These are phyloP conservation scores for Adelognathus sp. DNA, from an alignment of 2,888 invertebrate genomes.

Conservation along the genomic window DNA sequence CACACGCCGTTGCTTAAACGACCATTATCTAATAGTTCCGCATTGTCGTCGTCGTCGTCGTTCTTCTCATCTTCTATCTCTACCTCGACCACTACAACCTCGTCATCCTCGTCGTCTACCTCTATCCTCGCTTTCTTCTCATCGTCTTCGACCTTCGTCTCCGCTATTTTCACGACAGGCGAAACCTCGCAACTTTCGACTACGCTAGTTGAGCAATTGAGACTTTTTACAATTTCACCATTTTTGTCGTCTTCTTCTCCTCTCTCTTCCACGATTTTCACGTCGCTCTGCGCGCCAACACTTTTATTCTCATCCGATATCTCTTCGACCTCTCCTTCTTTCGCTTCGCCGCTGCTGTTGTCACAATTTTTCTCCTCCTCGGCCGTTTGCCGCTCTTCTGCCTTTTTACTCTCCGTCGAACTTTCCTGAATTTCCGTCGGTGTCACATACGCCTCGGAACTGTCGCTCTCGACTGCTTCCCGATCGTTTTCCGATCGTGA, in stretches of 20 bases:
- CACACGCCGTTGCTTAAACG: constrained; percentile 75
- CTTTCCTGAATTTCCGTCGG: constrained; percentile 83
- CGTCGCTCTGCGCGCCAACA: constrained; percentile 60
- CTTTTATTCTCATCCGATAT: constrained; percentile 61
- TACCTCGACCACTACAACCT: constrained; percentile 43
- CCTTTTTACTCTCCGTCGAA: constrained; percentile 61
- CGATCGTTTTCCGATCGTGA: constrained; percentile 19
- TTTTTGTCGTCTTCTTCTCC: constrained; percentile 68
- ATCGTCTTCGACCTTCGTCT: neutral
- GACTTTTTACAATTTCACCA: constrained; percentile 72
- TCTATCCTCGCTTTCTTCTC: neutral
- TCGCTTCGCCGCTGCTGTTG: constrained; percentile 75
- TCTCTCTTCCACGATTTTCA: constrained; percentile 53
- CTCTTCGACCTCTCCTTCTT: constrained; percentile 71
- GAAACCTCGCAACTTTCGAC: constrained; percentile 68
- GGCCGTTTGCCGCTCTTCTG: constrained; percentile 70
- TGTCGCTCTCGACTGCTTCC: constrained; percentile 83
- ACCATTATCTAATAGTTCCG: constrained; percentile 77
- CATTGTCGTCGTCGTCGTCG: constrained; percentile 63
- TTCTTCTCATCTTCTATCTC: constrained; percentile 64
- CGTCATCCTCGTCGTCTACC: constrained; percentile 43
- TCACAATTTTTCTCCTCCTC: constrained; percentile 77
- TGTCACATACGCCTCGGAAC: constrained; percentile 87
- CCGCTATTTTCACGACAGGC: constrained; percentile 55
- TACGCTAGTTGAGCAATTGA: constrained; percentile 78